A percentile compares a stretch with the other conserved stretches of the same genome.
phyloP scores from a whole-genome alignment of 2,113 vertebrate genomes.

The Dasyprocta punctata region DNA sequence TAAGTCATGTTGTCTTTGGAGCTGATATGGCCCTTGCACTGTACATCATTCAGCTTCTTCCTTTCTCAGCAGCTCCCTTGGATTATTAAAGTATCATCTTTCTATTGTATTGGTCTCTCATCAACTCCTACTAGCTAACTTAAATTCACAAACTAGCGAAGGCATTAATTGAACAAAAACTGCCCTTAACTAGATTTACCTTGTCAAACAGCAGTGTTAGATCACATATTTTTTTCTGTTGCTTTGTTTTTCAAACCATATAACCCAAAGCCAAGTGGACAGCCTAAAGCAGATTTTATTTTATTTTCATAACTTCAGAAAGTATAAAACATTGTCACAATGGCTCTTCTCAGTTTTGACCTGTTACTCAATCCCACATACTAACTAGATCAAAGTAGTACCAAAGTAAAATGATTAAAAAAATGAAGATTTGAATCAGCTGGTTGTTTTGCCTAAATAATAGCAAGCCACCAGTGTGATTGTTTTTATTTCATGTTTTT shows the following conservation, averaged over 20 bases:
- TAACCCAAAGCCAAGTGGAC: neutral
- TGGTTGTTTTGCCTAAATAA: neutral
- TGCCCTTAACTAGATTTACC: neutral
- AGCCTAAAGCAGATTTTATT: neutral
- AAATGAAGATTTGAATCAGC: neutral
- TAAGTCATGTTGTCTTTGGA: neutral
- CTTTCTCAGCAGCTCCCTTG: neutral
- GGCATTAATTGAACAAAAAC: neutral
- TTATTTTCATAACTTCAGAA: neutral
- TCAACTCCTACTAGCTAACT: neutral
- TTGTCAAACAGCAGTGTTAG: neutral
- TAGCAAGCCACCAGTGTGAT: neutral
- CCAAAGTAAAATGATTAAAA: neutral
- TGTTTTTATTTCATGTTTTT: neutral
- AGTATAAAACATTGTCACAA: neutral
- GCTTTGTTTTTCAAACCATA: neutral
- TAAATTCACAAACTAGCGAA: slow-evolving; percentile 14
- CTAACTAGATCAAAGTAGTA: neutral
- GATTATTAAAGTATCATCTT: neutral
- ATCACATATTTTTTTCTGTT: neutral
- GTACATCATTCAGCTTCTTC: neutral
- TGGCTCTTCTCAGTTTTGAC: neutral
- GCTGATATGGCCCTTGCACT: neutral
- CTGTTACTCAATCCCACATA: neutral
- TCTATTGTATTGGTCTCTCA: neutral